Conservation (phyloP, 2,888 invertebrate species). For the Aporophyla lueneburgensis region DNA sequence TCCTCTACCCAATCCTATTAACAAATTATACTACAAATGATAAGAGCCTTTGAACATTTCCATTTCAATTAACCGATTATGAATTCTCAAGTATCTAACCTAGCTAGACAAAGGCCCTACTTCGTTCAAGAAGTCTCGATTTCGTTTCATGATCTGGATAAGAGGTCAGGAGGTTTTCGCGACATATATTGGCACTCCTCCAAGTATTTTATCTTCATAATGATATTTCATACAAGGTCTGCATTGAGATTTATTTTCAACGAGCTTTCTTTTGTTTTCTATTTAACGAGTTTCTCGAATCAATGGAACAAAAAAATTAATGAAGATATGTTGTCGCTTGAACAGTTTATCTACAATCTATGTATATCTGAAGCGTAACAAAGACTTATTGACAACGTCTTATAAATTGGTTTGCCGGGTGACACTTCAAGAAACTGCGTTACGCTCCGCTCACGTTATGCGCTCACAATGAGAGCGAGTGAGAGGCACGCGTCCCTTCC, state of each 20-base stretch:
- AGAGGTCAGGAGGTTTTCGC: constrained; percentile 50
- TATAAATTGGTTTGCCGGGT: too few relatives aligned
- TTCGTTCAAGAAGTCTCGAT: constrained; percentile 33
- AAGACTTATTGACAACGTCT: too few relatives aligned
- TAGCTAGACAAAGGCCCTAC: constrained; percentile 10
- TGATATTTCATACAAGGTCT: constrained; percentile 51
- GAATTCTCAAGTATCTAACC: constrained; percentile 32
- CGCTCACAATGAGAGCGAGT: too few relatives aligned
- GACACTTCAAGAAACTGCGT: too few relatives aligned
- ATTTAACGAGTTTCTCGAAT: background rate
- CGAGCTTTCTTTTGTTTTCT: constrained; percentile 17
- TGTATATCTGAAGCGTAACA: too few relatives aligned
- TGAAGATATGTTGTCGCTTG: background rate
- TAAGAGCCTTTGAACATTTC: constrained; percentile 17
- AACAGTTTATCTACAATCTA: too few relatives aligned
- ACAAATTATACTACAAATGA: constrained; percentile 36
- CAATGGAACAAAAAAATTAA: background rate
- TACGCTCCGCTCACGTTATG: too few relatives aligned
- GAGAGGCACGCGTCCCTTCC: too few relatives aligned
- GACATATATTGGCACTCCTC: constrained; percentile 50
- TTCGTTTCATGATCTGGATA: constrained; percentile 53
- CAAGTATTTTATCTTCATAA: constrained; percentile 54
- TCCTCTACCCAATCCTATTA: constrained; percentile 30
- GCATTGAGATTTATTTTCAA: constrained; percentile 36
- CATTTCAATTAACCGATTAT: constrained; percentile 38